Base-by-base conservation (phyloP, 2,888 invertebrate genomes). In the Congeria kusceri region DNA sequence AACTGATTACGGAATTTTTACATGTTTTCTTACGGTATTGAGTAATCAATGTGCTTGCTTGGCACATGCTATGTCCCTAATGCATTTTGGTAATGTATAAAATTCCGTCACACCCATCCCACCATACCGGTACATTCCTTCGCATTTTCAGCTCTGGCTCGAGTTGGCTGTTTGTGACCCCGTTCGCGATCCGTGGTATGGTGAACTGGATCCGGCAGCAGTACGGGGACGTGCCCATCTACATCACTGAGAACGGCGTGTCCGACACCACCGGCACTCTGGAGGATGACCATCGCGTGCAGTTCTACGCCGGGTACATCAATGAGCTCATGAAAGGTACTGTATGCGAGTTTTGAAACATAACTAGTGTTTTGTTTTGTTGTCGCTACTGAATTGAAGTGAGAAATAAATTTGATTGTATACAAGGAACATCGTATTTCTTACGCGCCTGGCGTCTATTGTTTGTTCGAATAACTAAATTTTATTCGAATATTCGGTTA, bases 311-410 rank as follows among this genome's bases (percentile, higher is more conserved):
- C n/a, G 77, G 79, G 15, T 91, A 92, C 85, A 89, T 90, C 47
- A 91, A 92, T 67, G 89, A 92, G 63, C 81, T 92, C 2, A 80
- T 92, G 4, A 92, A 92, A 89, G 92, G 92, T 92, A 68, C 11
- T 13, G 25, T 44, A 32, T n/a, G n/a, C 25, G 3, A 11, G 53
- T 44, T 44, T 18, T 44, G 9, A 18, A 44, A 44, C 9, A 44
- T 44, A 44, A 44, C 11, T 44, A 18, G 9, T 44, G 46, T 44
- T 13, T 44, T 44, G 46, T 18, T 13, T 13, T 44, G 46, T 44
- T 13, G 9, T 44, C 9, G 11, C 11, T 44, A 44, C 18, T 44
- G 9, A 44, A 18, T 44, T 44, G 18, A 44, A 18, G 46, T 44
- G 46, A 9, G 18, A 44, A 44, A 44, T 44, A 44, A n/a, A n/a